Evolutionary conservation across 2,113 vertebrate genomes (phyloP), one percentile per base, ranked within the genome.

Genomic region (Drymodes brunneopygia): DNA sequence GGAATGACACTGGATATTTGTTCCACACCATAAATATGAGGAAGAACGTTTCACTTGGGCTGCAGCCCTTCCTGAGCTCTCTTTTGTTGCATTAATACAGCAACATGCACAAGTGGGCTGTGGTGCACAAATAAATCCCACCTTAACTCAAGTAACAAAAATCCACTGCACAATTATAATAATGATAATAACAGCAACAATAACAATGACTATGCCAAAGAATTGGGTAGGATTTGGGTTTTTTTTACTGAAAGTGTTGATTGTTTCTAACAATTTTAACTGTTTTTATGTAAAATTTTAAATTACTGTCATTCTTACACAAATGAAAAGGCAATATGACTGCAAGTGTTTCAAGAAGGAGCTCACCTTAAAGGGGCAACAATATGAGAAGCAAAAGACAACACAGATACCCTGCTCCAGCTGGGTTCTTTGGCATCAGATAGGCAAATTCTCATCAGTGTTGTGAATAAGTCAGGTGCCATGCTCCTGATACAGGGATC

Each of bases 41-140:
- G 2, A 56, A 54, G 17, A 10, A 5, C 3, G 7, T 29, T 86
- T 67, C 28, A 48, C 36, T 66, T 40, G 6, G 38, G 50, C 22
- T 88, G 25, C 38, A 78, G 78, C 15, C n/a, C 42, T 12, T 74
- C 47, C 33, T 72, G 65, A 66, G 42, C 16, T 45, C 10, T 42
- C 78, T 81, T 77, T n/a, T 78, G 11, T 62, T 83, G 17, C 28
- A 51, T 58, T 72, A 54, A 38, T 22, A 40, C 18, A 69, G 9
- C 16, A n/a, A 8, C 12, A 21, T 0, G 11, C 31, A 74, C 23
- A 27, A 17, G 1, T 6, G 9, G 6, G 12, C 5, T 21, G 33
- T 40, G 18, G 27, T 6, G 31, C 4, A 36, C 10, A 48, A 19
- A 61, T 9, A 64, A 28, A 79, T 28, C 21, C 19, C 23, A 42